Evolutionary conservation across 2,113 vertebrate genomes (phyloP), one percentile per base, ranked within the genome.

Genomic region (Nesogale talazaci): DNA sequence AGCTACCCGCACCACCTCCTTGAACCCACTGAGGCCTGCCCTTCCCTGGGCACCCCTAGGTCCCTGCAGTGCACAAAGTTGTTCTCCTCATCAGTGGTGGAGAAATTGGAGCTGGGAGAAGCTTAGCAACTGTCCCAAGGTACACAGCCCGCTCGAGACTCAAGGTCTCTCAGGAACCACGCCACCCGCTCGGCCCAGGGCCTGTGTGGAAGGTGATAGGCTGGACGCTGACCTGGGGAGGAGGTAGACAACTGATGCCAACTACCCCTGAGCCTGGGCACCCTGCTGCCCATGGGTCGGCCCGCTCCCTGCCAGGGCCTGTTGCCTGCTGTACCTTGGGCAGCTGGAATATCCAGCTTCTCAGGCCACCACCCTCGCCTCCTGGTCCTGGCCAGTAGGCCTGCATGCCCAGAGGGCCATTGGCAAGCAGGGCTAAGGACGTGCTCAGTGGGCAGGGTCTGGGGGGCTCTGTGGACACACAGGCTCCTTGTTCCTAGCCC

Each of bases 171-270:
- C 0, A 2, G 14, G 25, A 59, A 57, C 72, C 14, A 38, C 63
- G 46, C 86, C 40, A 10, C 12, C 52, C 78, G 11, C 74, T 72
- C 3, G 69, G 16, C 29, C 9, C 65, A 27, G 42, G 52, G 63
- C 36, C 69, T 10, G 0, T 2, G 4, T 23, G 70, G 46, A 46
- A 34, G 34, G 31, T 1, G 15, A 23, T 22, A 77, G 81, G 78
- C 86, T 90, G 86, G 86, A 34, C 0, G 3, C 59, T 2, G 59
- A 69, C 12, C 78, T 2, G 31, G 65, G 9, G 81, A 90, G 38
- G 59, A 91, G 75, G 61, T 36, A 17, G 92, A 94, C 94, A 92
- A 91, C 61, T 82, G 84, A 90, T 0, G 61, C 42, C 74, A 89
- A 34, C 75, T 91, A 82, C 90, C 61, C 34, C 34, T 1, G 27